A percentile compares a stretch with the other conserved stretches of the same genome.
phyloP scores from a whole-genome alignment of 1,140 invertebrate species.

The Lutraria rhynchaena region DNA sequence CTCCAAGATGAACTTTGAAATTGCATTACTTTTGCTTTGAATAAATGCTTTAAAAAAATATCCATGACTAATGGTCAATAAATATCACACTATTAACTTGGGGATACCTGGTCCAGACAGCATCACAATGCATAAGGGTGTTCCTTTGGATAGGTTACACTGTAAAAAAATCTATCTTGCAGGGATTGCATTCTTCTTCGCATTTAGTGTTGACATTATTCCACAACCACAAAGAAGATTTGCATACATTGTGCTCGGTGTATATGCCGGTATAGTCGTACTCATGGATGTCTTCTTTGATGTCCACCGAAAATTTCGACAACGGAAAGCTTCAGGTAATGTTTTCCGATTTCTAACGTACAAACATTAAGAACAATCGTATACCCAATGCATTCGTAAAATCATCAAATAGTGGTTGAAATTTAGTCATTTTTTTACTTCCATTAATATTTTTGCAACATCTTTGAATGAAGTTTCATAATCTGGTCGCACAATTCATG shows the following conservation, averaged over 20 bases:
- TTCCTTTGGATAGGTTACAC: too few species aligned
- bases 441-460: not conserved
- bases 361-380: not conserved
- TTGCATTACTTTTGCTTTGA: too few species aligned
- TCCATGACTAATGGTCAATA: too few species aligned
- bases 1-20: too few species aligned
- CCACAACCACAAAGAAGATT: constrained; percentile 53
- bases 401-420: not conserved
- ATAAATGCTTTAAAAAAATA: too few species aligned
- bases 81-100: too few species aligned
- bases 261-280: constrained; percentile 51
- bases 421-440: not conserved
- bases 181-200: constrained; percentile 38
- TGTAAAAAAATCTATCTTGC: too few species aligned
- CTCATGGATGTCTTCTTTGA: constrained; percentile 60
- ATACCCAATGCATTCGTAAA: not conserved
- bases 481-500: not conserved
- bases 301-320: not conserved
- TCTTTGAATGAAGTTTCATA: not conserved
- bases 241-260: constrained; percentile 30
- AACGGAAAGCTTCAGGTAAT: not conserved
- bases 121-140: too few species aligned
- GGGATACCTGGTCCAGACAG: too few species aligned
- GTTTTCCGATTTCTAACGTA: not conserved
- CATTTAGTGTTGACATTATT: constrained; percentile 47